Evolutionary conservation across 2,113 vertebrate species (phyloP), one percentile per base, ranked within the genome.

Genomic region (Serilophus lunatus): DNA sequence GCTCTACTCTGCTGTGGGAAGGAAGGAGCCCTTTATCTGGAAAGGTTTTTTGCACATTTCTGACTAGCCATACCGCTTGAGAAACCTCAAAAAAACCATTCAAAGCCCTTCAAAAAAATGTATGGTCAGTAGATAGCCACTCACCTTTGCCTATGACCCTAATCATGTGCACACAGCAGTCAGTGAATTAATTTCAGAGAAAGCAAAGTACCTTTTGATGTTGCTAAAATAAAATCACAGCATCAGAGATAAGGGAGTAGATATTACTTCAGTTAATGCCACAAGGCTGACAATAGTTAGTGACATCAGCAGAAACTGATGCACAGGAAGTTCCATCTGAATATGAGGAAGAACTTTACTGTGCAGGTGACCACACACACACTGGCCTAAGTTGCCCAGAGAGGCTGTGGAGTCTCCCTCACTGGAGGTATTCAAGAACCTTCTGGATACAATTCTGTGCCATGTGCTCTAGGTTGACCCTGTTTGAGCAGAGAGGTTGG

Each of bases 101-200:
- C 13, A 71, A 8, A 54, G 16, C 13, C 33, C 8, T 9, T 14
- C 7, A 0, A 0, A 15, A 51, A 53, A 53, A 68, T 5, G 40
- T 24, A 31, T 1, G 2, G 19, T 12, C 0, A 0, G 18, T 45
- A 35, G 18, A 28, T 31, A 78, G n/a, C 53, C 2, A 3, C 9
- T 86, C 19, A 76, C 61, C 13, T 71, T 78, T 75, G 24, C 25
- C 13, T 64, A 6, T 40, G 26, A 38, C 45, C 25, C 68, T 65
- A 49, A 4, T 70, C n/a, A 33, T 24, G 17, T 40, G n/a, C 38
- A n/a, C 33, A 57, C 50, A 49, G 31, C 25, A 61, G 47, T 25
- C 72, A 57, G 40, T 57, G 18, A 81, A n/a, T 78, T 74, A 35
- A 61, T 85, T 45, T 84, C 50, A 57, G 17, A 24, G 49, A 70